phyloP scores from a whole-genome alignment of 2,797 vertebrate genomes.

The Diglossa cyanea region DNA sequence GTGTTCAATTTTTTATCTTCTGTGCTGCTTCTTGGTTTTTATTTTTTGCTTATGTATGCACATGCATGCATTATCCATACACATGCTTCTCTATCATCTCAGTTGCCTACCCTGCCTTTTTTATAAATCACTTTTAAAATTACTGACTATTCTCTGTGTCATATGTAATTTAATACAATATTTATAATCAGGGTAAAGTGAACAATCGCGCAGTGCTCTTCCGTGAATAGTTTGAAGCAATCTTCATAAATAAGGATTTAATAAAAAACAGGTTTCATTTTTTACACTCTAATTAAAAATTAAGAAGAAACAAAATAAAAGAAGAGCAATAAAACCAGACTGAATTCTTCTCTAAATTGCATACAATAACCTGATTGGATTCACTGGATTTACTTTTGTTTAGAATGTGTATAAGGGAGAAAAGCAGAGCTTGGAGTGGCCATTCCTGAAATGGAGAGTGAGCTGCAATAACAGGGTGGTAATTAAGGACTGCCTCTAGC shows the following conservation, averaged over 20 bases:
- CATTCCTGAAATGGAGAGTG: background rate
- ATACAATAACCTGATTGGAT: background rate
- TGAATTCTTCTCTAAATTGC: background rate
- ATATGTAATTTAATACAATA: conserved; percentile 38
- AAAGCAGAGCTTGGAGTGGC: background rate
- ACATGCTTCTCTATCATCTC: background rate
- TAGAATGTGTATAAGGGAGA: background rate
- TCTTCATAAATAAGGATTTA: conserved; percentile 60
- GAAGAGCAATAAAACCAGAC: background rate
- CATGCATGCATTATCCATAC: background rate
- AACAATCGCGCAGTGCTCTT: background rate
- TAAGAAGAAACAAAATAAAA: background rate
- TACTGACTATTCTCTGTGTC: background rate
- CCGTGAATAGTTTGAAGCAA: conserved; percentile 8
- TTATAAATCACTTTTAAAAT: background rate
- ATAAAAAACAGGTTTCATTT: conserved; percentile 50
- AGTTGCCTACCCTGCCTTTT: background rate
- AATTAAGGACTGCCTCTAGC: background rate
- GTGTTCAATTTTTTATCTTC: background rate
- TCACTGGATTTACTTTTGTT: background rate
- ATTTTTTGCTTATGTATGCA: background rate
- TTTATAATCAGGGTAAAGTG: conserved; percentile 40
- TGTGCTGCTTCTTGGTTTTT: background rate
- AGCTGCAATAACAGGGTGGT: background rate
- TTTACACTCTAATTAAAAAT: conserved; percentile 62